phyloP scores from a whole-genome alignment of 1,140 invertebrate species.

The silkworm (Bombyx mori) region ASM3026992v2 NC_085112.1:6183501-6184000 shows the following conservation, averaged over 20 bases:
- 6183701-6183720: slow-evolving; percentile 73
- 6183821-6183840: slow-evolving; percentile 61
- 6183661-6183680: slow-evolving; percentile 74
- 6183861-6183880: slow-evolving; percentile 67
- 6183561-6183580: slow-evolving; percentile 64
- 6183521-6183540: slow-evolving; percentile 67
- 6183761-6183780: slow-evolving; percentile 68
- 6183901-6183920: slow-evolving; percentile 40
- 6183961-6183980: no score
- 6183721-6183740: slow-evolving; percentile 68
- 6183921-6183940: slow-evolving; percentile 12
- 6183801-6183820: slow-evolving; percentile 65
- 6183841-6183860: slow-evolving; percentile 66
- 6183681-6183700: slow-evolving; percentile 73
- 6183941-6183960: no score
- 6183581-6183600: slow-evolving; percentile 67
- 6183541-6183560: slow-evolving; percentile 65
- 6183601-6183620: slow-evolving; percentile 65
- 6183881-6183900: slow-evolving; percentile 59
- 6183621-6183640: slow-evolving; percentile 62
- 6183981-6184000: no score
- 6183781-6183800: slow-evolving; percentile 68
- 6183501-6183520: slow-evolving; percentile 66
- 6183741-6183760: slow-evolving; percentile 46
- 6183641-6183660: slow-evolving; percentile 73